A percentile compares a stretch with the other conserved stretches of the same genome.
Evolutionary conservation across 2,888 invertebrate species (phyloP).

Genomic region (Ochlodes sylvanus): DNA sequence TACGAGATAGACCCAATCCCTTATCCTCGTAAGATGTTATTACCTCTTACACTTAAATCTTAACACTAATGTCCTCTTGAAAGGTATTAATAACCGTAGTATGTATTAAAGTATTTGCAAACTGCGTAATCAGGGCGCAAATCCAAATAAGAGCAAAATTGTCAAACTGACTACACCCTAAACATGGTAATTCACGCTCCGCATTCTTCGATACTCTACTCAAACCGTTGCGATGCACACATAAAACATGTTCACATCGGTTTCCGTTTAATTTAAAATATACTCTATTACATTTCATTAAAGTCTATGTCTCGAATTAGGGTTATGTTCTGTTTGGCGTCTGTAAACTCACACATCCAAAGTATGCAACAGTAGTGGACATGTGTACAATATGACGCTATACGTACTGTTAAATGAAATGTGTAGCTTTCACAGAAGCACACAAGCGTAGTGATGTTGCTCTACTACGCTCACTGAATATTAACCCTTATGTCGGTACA

Average conservation of each 20-base stretch:
- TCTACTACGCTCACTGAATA: slow-evolving; percentile 46
- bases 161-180: slow-evolving; percentile 79
- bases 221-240: slow-evolving; percentile 71
- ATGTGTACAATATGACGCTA: slow-evolving; percentile 82
- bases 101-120: slow-evolving; percentile 27
- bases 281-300: background rate
- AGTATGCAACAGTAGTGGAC: slow-evolving; percentile 74
- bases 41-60: background rate
- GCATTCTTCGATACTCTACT: slow-evolving; percentile 82
- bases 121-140: slow-evolving; percentile 45
- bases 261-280: slow-evolving; percentile 52
- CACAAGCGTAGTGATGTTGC: slow-evolving; percentile 71
- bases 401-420: slow-evolving; percentile 81
- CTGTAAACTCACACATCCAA: slow-evolving; percentile 65
- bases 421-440: slow-evolving; percentile 83
- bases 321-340: slow-evolving; percentile 51
- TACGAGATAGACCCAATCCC: no score
- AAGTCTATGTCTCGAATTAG: slow-evolving; percentile 2
- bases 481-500: slow-evolving; percentile 14
- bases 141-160: slow-evolving; percentile 75
- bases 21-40: no score
- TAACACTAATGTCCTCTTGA: slow-evolving; percentile 18
- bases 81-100: slow-evolving; percentile 9
- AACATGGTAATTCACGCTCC: slow-evolving; percentile 82
- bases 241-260: slow-evolving; percentile 69